These are phyloP conservation scores for Sandelia bainsii DNA, from an alignment of 2,797 vertebrate genomes.

Conservation along the genomic window DNA sequence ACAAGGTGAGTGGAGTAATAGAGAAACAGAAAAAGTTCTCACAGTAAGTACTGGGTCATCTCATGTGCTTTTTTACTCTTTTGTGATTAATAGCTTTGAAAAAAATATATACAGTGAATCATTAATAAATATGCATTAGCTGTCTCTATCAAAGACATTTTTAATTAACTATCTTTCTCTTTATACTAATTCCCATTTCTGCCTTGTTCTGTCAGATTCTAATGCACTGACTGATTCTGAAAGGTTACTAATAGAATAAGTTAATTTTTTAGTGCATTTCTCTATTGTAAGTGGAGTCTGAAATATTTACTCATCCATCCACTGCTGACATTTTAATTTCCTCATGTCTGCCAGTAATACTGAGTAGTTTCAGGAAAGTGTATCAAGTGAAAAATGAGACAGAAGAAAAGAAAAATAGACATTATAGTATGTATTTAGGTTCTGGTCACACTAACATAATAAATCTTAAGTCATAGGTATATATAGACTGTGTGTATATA, in stretches of 20 bases:
- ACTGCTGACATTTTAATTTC: neutral
- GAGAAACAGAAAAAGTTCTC: constrained; percentile 3
- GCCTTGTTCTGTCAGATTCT: neutral
- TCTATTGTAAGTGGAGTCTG: constrained; percentile 2
- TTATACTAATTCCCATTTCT: neutral
- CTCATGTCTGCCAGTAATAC: neutral
- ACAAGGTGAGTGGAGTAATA: neutral
- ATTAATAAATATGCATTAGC: constrained; percentile 28
- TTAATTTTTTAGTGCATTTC: neutral
- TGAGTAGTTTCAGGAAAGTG: neutral
- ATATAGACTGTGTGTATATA: no score
- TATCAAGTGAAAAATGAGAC: no score
- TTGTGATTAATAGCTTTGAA: neutral
- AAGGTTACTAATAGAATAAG: neutral
- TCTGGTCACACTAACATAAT: no score
- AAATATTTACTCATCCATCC: neutral
- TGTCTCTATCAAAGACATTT: constrained; percentile 21
- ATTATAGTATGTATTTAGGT: no score
- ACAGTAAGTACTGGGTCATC: constrained; percentile 13
- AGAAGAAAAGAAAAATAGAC: no score
- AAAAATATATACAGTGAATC: constrained; percentile 6
- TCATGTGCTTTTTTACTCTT: neutral
- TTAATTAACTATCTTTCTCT: constrained; percentile 20
- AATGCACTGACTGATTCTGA: constrained; percentile 21
- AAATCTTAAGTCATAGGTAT: no score